phyloP scores from a whole-genome alignment of 2,113 vertebrate species.

The Clarias macrocephalus region DNA sequence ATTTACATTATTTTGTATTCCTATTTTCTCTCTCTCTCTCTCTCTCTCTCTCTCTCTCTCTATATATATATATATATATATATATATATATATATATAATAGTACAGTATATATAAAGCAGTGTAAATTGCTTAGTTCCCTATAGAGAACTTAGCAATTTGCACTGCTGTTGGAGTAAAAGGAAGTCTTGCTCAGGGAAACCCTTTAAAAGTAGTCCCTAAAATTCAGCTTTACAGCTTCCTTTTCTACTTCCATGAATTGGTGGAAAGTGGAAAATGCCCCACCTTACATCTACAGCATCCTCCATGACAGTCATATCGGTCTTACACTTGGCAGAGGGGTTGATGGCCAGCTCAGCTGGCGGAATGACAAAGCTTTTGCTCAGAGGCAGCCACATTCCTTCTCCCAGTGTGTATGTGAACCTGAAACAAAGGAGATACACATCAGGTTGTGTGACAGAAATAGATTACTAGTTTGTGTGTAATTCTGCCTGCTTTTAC shows the following conservation, averaged over 20 bases:
- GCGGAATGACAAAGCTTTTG: constrained; percentile 98
- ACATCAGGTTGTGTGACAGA: background rate
- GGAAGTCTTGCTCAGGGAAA: background rate
- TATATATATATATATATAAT: no score
- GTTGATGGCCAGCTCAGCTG: constrained; percentile 95
- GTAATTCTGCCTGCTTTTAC: background rate
- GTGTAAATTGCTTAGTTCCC: no score
- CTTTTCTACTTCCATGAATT: background rate
- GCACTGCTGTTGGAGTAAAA: background rate
- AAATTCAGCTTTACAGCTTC: background rate
- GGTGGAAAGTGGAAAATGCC: constrained; percentile 41
- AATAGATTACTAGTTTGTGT: background rate
- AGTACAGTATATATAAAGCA: no score
- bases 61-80: no score
- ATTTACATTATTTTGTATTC: no score
- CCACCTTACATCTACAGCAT: constrained; percentile 95
- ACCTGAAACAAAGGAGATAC: constrained; percentile 71
- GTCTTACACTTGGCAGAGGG: constrained; percentile 98
- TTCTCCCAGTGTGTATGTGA: constrained; percentile 95
- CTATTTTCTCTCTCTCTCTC: no score
- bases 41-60: no score
- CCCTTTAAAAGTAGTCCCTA: background rate
- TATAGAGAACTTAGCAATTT: background rate
- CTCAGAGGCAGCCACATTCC: constrained; percentile 98
- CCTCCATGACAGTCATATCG: constrained; percentile 99